phyloP scores from a whole-genome alignment of 1,140 invertebrate species.

The Drosophila chauvacae region DNA sequence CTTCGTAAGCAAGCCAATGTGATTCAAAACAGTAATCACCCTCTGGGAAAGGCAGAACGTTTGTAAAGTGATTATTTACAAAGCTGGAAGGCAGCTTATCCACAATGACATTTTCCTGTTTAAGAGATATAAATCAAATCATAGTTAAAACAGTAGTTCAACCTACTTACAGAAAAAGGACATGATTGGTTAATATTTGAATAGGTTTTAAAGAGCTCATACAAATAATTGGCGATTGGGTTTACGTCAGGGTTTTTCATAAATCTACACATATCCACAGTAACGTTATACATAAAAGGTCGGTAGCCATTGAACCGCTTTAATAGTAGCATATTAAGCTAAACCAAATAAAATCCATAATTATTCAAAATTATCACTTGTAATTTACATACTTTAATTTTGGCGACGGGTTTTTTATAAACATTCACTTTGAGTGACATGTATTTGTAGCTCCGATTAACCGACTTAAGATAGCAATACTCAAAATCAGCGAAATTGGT shows the following conservation, averaged over 20 bases:
- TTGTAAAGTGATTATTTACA: neutral
- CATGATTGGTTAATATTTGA: conserved; percentile 6
- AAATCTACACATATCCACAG: conserved; percentile 4
- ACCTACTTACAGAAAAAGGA: neutral
- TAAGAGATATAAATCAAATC: neutral
- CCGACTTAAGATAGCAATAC: conserved; percentile 21
- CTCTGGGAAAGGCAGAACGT: neutral
- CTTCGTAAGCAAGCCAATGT: conserved; percentile 4
- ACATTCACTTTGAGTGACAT: neutral
- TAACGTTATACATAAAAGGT: conserved; percentile 6
- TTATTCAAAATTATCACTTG: fast-evolving
- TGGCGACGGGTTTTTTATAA: neutral
- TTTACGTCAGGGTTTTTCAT: neutral
- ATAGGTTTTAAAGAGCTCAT: conserved; percentile 1
- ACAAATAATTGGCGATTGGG: neutral
- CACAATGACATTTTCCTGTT: neutral
- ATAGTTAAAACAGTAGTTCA: neutral
- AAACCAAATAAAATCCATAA: neutral
- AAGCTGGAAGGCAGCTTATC: neutral
- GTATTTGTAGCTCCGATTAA: conserved; percentile 33
- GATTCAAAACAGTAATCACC: conserved; percentile 3
- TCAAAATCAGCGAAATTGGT: conserved; percentile 7
- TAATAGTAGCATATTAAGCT: conserved; percentile 1
- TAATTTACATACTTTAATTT: neutral
- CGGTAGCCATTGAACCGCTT: conserved; percentile 1